Evolutionary conservation across 1,140 invertebrate species (phyloP), one percentile per base, ranked within the genome.

Genomic region (Scaptomyza pallida): DNA sequence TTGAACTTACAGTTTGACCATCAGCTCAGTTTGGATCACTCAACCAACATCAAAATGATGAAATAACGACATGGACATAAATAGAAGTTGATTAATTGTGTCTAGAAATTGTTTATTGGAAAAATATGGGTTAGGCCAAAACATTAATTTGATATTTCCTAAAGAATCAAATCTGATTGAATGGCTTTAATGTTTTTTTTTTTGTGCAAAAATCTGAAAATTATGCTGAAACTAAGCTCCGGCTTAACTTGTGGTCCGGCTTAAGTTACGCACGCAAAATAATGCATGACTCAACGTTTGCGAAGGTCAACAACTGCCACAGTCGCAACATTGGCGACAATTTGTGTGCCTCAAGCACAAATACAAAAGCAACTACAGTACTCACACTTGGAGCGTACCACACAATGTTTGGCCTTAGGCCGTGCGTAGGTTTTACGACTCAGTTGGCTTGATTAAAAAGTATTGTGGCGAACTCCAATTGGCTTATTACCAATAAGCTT

Each of bases 391-490:
- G 15, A 44, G 16, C 45, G 43, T 67, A 72, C 69, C 72, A 50
- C 63, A 85, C 56, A 75, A 60, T 86, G 63, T 81, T 86, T 78
- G 82, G 81, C 77, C 85, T 88, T 81, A 85, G 59, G 69, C 64
- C 47, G 60, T 81, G 81, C 78, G 81, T 86, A 85, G 81, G 81
- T 72, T 77, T 75, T 63, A 74, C 64, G 63, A 50, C 69, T 63
- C 54, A 44, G 68, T 62, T 71, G 72, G 72, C 68, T 85, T 86
- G 79, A 85, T 85, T 85, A 80, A 79, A 79, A 72, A 76, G 68
- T 70, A 78, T 62, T 77, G 67, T 77, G 73, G 78, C 73, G 63
- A 73, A 88, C 78, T 73, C 81, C 82, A 85, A 85, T 85, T 85
- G 76, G 80, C 80, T 85, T 76, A 85, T 85, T 83, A 85, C 75